These are phyloP conservation scores for Nixonia krombeini DNA, from an alignment of 1,140 invertebrate species.

Conservation along the genomic window DNA sequence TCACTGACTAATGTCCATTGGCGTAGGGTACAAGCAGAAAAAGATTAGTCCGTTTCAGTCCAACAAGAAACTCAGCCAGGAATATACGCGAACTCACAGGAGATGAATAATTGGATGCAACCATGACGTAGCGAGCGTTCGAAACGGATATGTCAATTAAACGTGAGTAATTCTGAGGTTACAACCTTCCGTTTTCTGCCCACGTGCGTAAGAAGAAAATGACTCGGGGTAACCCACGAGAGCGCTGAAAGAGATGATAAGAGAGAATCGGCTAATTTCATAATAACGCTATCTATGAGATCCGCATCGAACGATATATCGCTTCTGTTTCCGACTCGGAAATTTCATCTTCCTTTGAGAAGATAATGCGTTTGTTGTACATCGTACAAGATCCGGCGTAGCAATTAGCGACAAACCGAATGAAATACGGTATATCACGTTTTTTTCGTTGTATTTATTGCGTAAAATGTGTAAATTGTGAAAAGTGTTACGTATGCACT, in stretches of 20 bases:
- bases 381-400: no score
- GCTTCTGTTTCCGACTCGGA: conserved; percentile 2
- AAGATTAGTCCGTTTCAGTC: neutral
- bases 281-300: neutral
- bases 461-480: no score
- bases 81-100: neutral
- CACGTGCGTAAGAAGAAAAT: conserved; percentile 33
- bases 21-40: no score
- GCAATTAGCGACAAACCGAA: no score
- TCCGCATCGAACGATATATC: conserved; percentile 10
- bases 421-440: no score
- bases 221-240: conserved; percentile 19
- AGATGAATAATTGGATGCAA: conserved; percentile 19
- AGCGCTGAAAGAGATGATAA: conserved; percentile 10
- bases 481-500: no score
- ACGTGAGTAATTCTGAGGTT: conserved; percentile 49
- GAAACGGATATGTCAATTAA: conserved; percentile 55
- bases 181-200: conserved; percentile 50
- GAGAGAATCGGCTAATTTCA: neutral
- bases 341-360: neutral
- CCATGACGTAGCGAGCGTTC: conserved; percentile 12
- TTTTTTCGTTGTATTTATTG: no score
- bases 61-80: conserved; percentile 1
- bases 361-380: neutral
- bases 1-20: no score